phyloP scores from a whole-genome alignment of 2,888 invertebrate species.

The Yponomeuta plumbellus region DNA sequence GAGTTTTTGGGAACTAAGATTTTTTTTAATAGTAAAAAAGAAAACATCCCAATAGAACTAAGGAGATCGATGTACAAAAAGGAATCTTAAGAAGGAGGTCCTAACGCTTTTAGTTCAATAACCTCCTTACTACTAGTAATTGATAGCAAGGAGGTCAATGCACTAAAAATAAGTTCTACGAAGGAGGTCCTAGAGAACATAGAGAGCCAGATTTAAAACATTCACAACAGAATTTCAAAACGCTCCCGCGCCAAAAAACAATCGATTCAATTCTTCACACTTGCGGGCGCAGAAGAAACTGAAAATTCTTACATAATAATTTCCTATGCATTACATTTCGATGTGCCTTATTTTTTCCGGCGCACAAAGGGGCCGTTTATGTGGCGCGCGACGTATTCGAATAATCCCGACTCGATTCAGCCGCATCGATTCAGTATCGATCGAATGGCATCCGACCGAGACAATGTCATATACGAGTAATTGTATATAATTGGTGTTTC shows the following conservation, averaged over 20 bases:
- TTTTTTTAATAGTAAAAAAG: too few species aligned
- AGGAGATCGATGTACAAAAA: too few species aligned
- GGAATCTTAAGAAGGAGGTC: too few species aligned
- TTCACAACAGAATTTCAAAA: neutral
- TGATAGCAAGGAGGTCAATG: too few species aligned
- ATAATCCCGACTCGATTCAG: conserved; percentile 43
- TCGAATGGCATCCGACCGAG: conserved; percentile 48
- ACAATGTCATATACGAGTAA: conserved; percentile 73
- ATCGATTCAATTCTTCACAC: conserved; percentile 45
- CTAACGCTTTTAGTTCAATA: too few species aligned
- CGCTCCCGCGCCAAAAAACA: neutral
- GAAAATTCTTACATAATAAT: conserved; percentile 37
- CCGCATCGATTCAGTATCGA: conserved; percentile 62
- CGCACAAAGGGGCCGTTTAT: conserved; percentile 33
- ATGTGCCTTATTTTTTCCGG: conserved; percentile 58
- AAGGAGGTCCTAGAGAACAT: neutral
- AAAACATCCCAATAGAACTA: too few species aligned
- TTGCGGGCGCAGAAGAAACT: conserved; percentile 36
- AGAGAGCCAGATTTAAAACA: neutral
- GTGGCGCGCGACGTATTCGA: conserved; percentile 48
- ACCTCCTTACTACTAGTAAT: too few species aligned
- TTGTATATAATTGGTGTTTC: conserved; percentile 76
- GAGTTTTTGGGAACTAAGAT: too few species aligned
- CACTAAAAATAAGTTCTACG: too few species aligned
- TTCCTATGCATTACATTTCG: conserved; percentile 45